Evolutionary conservation across 1,140 invertebrate species (phyloP).

Genomic region (Plectus sambesii): DNA sequence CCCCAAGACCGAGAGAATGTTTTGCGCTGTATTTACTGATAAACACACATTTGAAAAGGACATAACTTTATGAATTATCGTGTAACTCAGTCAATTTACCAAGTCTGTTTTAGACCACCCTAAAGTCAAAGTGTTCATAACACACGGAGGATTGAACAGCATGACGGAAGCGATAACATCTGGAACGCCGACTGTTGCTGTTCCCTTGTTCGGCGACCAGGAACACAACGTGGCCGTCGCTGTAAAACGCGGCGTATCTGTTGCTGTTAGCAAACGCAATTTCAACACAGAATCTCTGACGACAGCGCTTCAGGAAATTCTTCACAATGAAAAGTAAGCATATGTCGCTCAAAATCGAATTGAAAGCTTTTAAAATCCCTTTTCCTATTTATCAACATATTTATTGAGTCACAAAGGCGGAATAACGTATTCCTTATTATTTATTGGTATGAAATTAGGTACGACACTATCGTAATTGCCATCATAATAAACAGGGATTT

Average conservation of each 20-base stretch:
- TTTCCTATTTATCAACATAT: no score
- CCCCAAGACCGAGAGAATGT: no score
- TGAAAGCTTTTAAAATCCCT: no score
- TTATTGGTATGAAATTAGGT: no score
- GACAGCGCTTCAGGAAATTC: slow-evolving; percentile 7
- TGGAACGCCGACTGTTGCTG: slow-evolving; percentile 57
- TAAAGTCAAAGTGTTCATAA: slow-evolving; percentile 58
- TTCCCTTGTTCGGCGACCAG: slow-evolving; percentile 59
- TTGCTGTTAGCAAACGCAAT: slow-evolving; percentile 8
- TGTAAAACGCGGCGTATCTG: slow-evolving; percentile 18
- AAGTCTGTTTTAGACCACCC: slow-evolving; percentile 55
- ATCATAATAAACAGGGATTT: no score
- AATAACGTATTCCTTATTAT: no score
- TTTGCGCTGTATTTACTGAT: no score
- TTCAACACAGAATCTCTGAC: slow-evolving; percentile 10
- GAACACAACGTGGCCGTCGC: slow-evolving; percentile 37
- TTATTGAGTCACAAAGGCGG: no score
- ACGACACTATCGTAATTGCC: no score
- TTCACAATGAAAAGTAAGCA: slow-evolving; percentile 7
- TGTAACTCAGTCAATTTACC: no score
- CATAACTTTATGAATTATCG: background rate
- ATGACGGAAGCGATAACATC: slow-evolving; percentile 58
- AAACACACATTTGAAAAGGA: no score
- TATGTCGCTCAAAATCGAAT: no score
- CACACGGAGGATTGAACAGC: slow-evolving; percentile 58